Evolutionary conservation across 2,888 invertebrate genomes (phyloP).

Genomic region (Eugnorisma glareosa): DNA sequence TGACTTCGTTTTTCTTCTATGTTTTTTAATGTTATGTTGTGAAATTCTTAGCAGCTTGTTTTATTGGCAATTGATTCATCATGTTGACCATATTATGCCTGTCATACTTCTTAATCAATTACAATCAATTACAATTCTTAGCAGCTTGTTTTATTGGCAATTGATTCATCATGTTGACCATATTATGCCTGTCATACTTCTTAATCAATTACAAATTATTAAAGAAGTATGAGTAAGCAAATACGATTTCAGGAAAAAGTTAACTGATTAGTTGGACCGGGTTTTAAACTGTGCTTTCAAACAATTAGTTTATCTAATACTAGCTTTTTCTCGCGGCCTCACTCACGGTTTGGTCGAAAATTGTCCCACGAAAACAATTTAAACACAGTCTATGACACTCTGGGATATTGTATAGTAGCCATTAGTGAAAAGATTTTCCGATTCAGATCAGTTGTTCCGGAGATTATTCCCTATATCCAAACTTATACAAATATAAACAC

Average conservation of each 20-base stretch:
- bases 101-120: background rate
- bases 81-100: background rate
- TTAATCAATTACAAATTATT: background rate
- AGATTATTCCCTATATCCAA: background rate
- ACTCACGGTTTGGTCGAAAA: background rate
- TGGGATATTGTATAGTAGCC: background rate
- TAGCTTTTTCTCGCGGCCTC: background rate
- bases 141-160: background rate
- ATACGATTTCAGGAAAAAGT: background rate
- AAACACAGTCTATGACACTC: background rate
- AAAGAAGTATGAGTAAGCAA: background rate
- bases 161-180: background rate
- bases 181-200: background rate
- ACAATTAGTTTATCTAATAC: background rate
- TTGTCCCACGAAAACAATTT: background rate
- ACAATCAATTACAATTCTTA: too few relatives aligned
- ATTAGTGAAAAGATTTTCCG: background rate
- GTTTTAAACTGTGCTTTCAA: background rate
- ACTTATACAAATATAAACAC: background rate
- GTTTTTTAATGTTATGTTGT: constrained; percentile 5
- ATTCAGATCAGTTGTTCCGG: background rate
- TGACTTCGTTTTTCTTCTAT: constrained; percentile 11
- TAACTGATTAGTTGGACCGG: background rate
- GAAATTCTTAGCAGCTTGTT: background rate
- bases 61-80: background rate